Conservation (phyloP, 2,113 vertebrate species). For the Cricetomys ansorgei region DNA sequence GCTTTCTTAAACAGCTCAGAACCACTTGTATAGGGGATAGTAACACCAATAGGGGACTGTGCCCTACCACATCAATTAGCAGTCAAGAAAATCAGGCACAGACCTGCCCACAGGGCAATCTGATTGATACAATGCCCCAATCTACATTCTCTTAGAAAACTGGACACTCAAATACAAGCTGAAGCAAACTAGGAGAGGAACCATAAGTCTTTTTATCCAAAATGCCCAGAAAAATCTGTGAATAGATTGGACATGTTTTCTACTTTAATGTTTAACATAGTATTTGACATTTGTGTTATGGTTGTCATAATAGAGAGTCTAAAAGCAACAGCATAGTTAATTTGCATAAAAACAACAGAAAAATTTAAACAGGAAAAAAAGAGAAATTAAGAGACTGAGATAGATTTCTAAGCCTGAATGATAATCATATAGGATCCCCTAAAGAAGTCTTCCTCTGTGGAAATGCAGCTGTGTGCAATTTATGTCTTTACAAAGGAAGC, state of each 20-base stretch:
- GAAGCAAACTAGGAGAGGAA: neutral
- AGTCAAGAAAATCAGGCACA: neutral
- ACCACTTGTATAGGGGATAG: neutral
- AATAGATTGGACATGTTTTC: neutral
- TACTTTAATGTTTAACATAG: constrained; percentile 27
- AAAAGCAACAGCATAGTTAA: constrained; percentile 16
- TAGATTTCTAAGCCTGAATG: constrained; percentile 41
- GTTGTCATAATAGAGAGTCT: neutral
- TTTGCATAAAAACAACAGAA: constrained; percentile 35
- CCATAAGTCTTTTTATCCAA: neutral
- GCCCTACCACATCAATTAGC: neutral
- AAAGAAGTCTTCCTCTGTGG: constrained; percentile 25
- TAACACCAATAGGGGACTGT: neutral
- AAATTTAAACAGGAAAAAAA: constrained; percentile 19
- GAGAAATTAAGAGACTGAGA: constrained; percentile 35
- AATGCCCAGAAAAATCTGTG: neutral
- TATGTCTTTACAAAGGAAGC: neutral
- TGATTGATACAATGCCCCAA: neutral
- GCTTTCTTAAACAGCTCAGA: neutral
- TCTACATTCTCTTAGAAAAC: neutral
- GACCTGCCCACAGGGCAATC: neutral
- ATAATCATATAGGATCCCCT: neutral
- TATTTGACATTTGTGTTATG: neutral
- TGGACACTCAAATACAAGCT: neutral
- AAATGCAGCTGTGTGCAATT: neutral